A percentile compares a stretch with the other conserved stretches of the same genome.
These are phyloP conservation scores for Conchocele bisecta DNA, from an alignment of 2,888 invertebrate genomes.

Conservation along the genomic window DNA sequence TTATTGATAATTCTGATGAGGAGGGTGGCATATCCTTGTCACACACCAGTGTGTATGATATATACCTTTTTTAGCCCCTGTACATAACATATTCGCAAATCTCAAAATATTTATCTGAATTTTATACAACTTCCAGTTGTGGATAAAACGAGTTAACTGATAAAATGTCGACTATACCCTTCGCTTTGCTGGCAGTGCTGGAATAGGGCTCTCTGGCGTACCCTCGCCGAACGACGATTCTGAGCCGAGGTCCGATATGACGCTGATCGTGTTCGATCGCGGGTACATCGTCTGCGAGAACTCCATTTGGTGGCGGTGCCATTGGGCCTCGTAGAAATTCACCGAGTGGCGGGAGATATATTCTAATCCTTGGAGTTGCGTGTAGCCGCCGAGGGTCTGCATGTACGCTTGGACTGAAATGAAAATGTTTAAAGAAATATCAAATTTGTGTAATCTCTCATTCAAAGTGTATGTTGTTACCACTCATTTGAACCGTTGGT, in stretches of 20 bases:
- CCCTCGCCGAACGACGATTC: conserved; percentile 69
- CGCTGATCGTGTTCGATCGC: conserved; percentile 80
- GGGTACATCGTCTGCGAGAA: conserved; percentile 75
- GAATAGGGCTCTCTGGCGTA: conserved; percentile 66
- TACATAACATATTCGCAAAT: too few species aligned
- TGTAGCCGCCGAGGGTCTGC: conserved; percentile 96
- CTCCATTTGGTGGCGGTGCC: conserved; percentile 84
- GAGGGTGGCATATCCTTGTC: too few species aligned
- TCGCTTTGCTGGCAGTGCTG: conserved; percentile 72
- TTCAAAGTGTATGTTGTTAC: too few species aligned
- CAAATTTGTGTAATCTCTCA: too few species aligned
- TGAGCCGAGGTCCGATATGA: conserved; percentile 78
- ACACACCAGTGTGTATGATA: too few species aligned
- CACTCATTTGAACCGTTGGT: too few species aligned
- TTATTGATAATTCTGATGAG: too few species aligned
- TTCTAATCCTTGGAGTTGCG: conserved; percentile 87
- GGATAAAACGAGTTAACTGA: too few species aligned
- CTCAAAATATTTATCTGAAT: too few species aligned
- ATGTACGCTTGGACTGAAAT: conserved; percentile 93
- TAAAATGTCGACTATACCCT: too few species aligned
- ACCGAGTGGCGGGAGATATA: conserved; percentile 94
- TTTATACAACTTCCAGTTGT: not conserved
- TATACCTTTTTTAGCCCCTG: too few species aligned
- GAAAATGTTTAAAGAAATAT: not conserved
- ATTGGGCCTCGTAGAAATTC: conserved; percentile 86